Evolutionary conservation across 2,797 vertebrate genomes (phyloP), one percentile per base, ranked within the genome.

Genomic region (Lateolabrax maculatus): DNA sequence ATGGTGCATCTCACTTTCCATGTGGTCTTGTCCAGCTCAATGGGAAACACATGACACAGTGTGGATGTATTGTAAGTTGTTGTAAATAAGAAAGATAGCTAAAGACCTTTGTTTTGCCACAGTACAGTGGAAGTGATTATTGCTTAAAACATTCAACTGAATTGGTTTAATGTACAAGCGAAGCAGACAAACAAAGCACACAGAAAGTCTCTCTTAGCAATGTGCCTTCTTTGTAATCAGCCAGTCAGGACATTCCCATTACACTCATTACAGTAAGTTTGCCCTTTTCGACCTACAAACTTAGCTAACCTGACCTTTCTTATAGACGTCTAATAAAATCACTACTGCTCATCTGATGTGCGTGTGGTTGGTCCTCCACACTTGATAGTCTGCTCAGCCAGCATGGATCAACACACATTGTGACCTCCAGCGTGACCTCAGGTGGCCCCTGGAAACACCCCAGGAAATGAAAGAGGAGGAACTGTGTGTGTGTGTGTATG

Each of bases 241-340:
- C 6, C 68, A 49, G 66, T 65, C 79, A 57, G 62, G 65, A 60
- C 43, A 23, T 55, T 70, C 70, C 73, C 52, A 46, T 75, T 77
- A 76, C 58, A 21, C 68, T 67, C 27, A 74, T 80, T 80, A 71
- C 19, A n/a, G 58, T 15, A 12, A 52, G 52, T 64, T 48, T 82
- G 27, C 1, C 65, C 52, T 55, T 10, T 51, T n/a, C 51, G 19
- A 68, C 53, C 55, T 31, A 31, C 21, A 37, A 67, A 39, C 15
- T 2, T 15, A 27, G 34, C 12, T 16, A 44, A 67, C 49, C 12
- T 71, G 73, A 75, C 77, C 37, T 27, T 51, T 37, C 60, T 69
- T 63, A 67, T 61, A 1, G 43, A 43, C 1, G 3, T 67, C 48
- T 70, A 37, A 39, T n/a, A 52, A 41, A 78, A 57, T 77, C 68